Evolutionary conservation across 2,888 invertebrate genomes (phyloP).

Genomic region (Tetropium fuscum): DNA sequence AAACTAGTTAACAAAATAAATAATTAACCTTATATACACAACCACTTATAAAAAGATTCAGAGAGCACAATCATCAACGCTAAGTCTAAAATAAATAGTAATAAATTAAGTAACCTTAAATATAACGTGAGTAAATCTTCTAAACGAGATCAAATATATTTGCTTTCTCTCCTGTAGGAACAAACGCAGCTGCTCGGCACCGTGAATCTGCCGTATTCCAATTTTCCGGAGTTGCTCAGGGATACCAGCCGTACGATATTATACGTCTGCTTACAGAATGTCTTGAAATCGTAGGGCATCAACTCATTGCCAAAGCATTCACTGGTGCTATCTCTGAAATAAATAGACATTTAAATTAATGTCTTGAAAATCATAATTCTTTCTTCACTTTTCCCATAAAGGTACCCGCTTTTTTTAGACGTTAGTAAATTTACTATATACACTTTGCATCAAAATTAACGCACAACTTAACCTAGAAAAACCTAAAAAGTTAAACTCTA

Average conservation of each 20-base stretch:
- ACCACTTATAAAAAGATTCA: not conserved
- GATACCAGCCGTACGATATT: conserved; percentile 31
- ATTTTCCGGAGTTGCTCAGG: conserved; percentile 29
- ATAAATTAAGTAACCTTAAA: conserved; percentile 2
- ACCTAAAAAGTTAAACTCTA: too few species aligned
- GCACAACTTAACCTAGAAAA: too few species aligned
- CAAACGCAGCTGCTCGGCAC: conserved; percentile 36
- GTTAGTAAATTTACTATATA: too few species aligned
- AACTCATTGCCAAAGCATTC: conserved; percentile 26
- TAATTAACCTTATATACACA: not conserved
- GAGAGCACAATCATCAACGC: not conserved
- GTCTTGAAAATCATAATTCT: too few species aligned
- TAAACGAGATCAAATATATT: not conserved
- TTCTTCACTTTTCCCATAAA: too few species aligned
- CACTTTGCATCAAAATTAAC: too few species aligned
- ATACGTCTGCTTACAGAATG: conserved; percentile 33
- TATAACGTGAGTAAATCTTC: not conserved
- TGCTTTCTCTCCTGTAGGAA: conserved; percentile 26
- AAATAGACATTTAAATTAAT: conserved; percentile 3
- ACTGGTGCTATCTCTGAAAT: conserved; percentile 25
- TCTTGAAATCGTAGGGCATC: conserved; percentile 30
- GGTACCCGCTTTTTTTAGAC: too few species aligned
- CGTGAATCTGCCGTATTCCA: conserved; percentile 35
- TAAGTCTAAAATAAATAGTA: conserved; percentile 4
- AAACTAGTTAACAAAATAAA: conserved; percentile 14